A percentile compares a stretch with the other conserved stretches of the same genome.
Evolutionary conservation across 2,797 vertebrate genomes (phyloP).

Genomic region (Danio albolineatus): DNA sequence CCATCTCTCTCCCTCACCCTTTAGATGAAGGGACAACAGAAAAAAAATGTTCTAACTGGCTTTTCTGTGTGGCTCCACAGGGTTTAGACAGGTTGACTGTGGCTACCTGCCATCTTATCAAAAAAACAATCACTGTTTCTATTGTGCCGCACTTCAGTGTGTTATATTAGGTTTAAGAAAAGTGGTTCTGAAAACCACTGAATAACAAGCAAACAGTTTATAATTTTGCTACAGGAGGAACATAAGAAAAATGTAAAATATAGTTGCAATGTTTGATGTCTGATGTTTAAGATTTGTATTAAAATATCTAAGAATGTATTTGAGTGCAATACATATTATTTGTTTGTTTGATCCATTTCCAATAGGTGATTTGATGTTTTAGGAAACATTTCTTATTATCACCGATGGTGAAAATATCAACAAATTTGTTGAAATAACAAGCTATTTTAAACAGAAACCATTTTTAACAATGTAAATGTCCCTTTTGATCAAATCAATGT

Average conservation of each 20-base stretch:
- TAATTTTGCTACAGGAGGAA: not conserved
- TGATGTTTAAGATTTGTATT: not conserved
- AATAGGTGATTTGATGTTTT: not conserved
- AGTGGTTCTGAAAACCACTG: not conserved
- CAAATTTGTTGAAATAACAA: too few relatives aligned
- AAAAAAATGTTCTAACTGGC: constrained; percentile 49
- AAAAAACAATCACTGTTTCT: not conserved
- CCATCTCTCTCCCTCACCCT: constrained; percentile 9
- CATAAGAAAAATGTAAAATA: not conserved
- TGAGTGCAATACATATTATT: not conserved
- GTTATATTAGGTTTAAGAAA: not conserved
- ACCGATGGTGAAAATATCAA: too few relatives aligned
- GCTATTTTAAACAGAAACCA: too few relatives aligned
- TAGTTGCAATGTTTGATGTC: not conserved
- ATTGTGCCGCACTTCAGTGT: not conserved
- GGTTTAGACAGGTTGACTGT: constrained; percentile 38
- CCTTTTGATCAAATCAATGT: too few relatives aligned
- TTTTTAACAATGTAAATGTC: too few relatives aligned
- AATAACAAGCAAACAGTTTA: not conserved
- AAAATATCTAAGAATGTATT: not conserved
- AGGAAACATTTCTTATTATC: not conserved
- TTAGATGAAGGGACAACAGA: constrained; percentile 45
- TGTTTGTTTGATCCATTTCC: too few relatives aligned
- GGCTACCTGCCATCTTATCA: not conserved
- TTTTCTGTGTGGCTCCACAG: constrained; percentile 48